Evolutionary conservation across 2,888 invertebrate genomes (phyloP).

Genomic region (Athalia rosae): DNA sequence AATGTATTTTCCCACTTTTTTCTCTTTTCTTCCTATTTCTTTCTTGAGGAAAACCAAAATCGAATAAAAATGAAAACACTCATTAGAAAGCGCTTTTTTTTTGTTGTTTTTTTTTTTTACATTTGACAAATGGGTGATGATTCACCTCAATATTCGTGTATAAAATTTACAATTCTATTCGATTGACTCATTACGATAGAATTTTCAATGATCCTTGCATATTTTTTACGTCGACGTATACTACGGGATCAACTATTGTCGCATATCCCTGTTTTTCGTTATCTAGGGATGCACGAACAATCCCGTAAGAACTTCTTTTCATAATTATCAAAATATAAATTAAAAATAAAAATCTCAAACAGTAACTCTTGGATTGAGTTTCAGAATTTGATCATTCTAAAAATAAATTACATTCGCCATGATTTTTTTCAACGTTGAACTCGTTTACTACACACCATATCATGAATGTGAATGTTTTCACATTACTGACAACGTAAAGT

Average conservation of each 20-base stretch:
- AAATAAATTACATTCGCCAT: too few species aligned
- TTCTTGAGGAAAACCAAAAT: not conserved
- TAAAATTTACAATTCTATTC: constrained; percentile 37
- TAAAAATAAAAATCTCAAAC: not conserved
- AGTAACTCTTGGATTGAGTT: not conserved
- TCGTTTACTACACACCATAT: too few species aligned
- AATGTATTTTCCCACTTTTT: constrained; percentile 12
- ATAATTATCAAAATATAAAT: constrained; percentile 28
- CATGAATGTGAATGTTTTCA: too few species aligned
- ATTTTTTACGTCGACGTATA: constrained; percentile 19
- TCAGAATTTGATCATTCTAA: too few species aligned
- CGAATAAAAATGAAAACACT: not conserved
- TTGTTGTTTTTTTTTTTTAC: constrained; percentile 20
- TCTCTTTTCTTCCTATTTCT: not conserved
- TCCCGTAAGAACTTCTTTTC: not conserved
- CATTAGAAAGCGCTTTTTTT: constrained; percentile 15
- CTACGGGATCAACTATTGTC: constrained; percentile 28
- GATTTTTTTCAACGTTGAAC: too few species aligned
- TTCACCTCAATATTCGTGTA: constrained; percentile 36
- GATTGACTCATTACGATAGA: constrained; percentile 23
- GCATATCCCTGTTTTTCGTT: not conserved
- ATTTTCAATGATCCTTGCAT: not conserved
- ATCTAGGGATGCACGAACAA: not conserved
- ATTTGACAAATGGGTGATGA: constrained; percentile 30
- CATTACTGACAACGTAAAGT: too few species aligned